Conservation (phyloP, 2,888 invertebrate genomes). For the Catocala nupta region DNA sequence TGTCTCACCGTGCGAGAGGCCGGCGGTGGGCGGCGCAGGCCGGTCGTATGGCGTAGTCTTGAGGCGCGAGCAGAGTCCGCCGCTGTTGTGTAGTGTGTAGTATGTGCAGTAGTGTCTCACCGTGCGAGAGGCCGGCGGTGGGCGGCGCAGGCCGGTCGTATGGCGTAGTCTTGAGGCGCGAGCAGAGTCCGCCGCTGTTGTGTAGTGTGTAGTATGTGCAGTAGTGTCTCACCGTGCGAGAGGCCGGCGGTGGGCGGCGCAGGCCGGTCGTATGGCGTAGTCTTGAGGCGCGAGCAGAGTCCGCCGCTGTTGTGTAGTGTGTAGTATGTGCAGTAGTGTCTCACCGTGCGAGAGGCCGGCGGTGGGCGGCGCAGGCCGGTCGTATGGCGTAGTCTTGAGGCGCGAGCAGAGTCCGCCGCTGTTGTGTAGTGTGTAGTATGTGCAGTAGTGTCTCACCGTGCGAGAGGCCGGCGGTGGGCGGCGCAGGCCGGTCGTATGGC, state of each 20-base stretch:
- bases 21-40: slow-evolving; percentile 89
- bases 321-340: slow-evolving; percentile 91
- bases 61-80: too few relatives aligned
- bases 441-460: slow-evolving; percentile 88
- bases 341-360: neutral
- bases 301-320: slow-evolving; percentile 96
- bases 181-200: slow-evolving; percentile 97
- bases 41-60: slow-evolving; percentile 77
- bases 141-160: slow-evolving; percentile 96
- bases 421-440: slow-evolving; percentile 65
- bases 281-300: slow-evolving; percentile 95
- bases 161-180: slow-evolving; percentile 95
- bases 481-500: slow-evolving; percentile 96
- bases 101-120: slow-evolving; percentile 71
- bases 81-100: slow-evolving; percentile 88
- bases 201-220: slow-evolving; percentile 70
- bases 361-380: slow-evolving; percentile 92
- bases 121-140: slow-evolving; percentile 97
- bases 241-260: slow-evolving; percentile 97
- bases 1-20: neutral
- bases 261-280: slow-evolving; percentile 95
- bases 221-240: slow-evolving; percentile 90
- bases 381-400: too few relatives aligned
- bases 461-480: slow-evolving; percentile 97
- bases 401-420: slow-evolving; percentile 82